Conservation (phyloP, 2,888 invertebrate species). For the Lasiommata megera region DNA sequence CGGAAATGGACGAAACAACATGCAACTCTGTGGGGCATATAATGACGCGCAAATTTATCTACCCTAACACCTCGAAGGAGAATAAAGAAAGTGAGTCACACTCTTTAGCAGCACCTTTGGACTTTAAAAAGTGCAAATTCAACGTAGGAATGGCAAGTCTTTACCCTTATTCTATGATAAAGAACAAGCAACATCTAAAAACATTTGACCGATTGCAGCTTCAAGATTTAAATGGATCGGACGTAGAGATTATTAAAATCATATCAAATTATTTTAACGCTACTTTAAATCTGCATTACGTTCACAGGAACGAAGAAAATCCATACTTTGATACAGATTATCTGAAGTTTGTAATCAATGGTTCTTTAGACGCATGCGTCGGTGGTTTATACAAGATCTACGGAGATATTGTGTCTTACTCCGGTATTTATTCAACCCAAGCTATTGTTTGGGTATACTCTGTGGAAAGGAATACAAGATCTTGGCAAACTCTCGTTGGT, state of each 20-base stretch:
- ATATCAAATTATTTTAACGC: conserved; percentile 54
- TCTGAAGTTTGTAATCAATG: conserved; percentile 50
- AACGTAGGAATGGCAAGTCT: conserved; percentile 51
- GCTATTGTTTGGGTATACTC: conserved; percentile 55
- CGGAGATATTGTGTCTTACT: conserved; percentile 56
- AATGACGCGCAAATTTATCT: conserved; percentile 39
- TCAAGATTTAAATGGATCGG: conserved; percentile 46
- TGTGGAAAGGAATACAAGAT: conserved; percentile 45
- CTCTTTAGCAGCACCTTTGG: conserved; percentile 37
- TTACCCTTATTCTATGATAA: conserved; percentile 50
- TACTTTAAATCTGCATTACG: conserved; percentile 46
- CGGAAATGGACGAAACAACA: conserved; percentile 42
- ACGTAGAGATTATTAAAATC: conserved; percentile 58
- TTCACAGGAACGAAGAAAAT: conserved; percentile 44
- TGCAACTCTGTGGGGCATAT: conserved; percentile 40
- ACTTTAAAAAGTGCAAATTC: conserved; percentile 56
- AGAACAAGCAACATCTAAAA: conserved; percentile 39
- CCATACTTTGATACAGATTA: conserved; percentile 39
- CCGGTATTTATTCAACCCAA: conserved; percentile 57
- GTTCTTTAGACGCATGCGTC: conserved; percentile 55
- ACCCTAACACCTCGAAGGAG: conserved; percentile 44
- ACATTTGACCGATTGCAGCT: conserved; percentile 42
- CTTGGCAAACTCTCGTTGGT: conserved; percentile 51
- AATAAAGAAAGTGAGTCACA: conserved; percentile 17
- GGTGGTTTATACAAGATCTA: conserved; percentile 61